These are phyloP conservation scores for Hesperophylax magnus DNA, from an alignment of 1,140 invertebrate species.

Conservation along the genomic window DNA sequence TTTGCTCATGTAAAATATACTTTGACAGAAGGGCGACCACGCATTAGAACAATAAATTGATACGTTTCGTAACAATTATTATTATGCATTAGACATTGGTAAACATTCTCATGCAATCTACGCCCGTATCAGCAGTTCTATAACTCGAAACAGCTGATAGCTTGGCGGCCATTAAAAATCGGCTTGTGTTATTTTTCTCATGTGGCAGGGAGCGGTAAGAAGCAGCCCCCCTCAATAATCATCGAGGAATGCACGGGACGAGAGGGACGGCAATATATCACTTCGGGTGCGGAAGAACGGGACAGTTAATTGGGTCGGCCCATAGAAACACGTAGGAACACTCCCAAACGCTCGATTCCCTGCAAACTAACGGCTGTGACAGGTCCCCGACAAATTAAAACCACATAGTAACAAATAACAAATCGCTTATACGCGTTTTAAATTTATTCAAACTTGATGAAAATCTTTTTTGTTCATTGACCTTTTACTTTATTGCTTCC, in stretches of 20 bases:
- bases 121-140: neutral
- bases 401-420: slow-evolving; percentile 15
- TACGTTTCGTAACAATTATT: too few species aligned
- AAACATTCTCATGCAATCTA: too few species aligned
- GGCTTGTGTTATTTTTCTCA: slow-evolving; percentile 4
- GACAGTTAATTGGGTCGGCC: slow-evolving; percentile 56
- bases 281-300: slow-evolving; percentile 44
- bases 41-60: too few species aligned
- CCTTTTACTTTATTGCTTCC: neutral
- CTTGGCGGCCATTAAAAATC: slow-evolving; percentile 56
- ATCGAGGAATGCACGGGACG: slow-evolving; percentile 38
- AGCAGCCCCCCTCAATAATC: slow-evolving; percentile 39
- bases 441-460: slow-evolving; percentile 1
- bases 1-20: too few species aligned
- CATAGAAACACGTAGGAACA: slow-evolving; percentile 41
- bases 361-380: slow-evolving; percentile 18
- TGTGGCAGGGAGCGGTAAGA: slow-evolving; percentile 2
- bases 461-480: slow-evolving; percentile 11
- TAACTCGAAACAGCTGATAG: slow-evolving; percentile 54
- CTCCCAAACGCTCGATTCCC: slow-evolving; percentile 31
- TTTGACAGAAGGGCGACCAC: too few species aligned
- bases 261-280: slow-evolving; percentile 48
- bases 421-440: neutral
- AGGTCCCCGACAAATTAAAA: slow-evolving; percentile 23
- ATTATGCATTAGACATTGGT: too few species aligned